Base-by-base conservation (phyloP, 2,113 vertebrate species). In the Trichomycterus rosablanca region DNA sequence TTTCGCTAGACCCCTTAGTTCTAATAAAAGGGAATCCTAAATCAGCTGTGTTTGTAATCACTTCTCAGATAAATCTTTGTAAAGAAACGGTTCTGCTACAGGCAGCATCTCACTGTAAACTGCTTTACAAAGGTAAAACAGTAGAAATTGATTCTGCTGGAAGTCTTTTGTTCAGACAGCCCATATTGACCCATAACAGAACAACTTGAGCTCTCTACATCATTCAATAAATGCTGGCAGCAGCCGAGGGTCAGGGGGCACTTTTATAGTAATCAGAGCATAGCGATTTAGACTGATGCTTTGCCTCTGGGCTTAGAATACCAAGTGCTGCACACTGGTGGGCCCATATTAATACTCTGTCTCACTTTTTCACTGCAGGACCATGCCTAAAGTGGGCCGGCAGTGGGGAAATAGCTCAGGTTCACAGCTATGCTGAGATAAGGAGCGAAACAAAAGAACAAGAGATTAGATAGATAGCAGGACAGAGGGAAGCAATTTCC, bases 371-470 rank as follows among this genome's bases (percentile, higher is more conserved):
- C 34, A 16, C 23, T 28, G 35, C 30, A 50, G 37, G 40, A 66
- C 69, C 51, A 61, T 66, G 62, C 49, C 49, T 34, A 66, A 71
- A 60, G 14, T 37, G 54, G 30, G 7, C 57, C 15, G 51, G 62
- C 46, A 23, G 28, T 12, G 20, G 45, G 64, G 59, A 72, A 72
- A 63, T 67, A 44, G 59, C 59, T 49, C 12, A 18, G 46, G 56
- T 58, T 15, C 30, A 34, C 15, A 48, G 53, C 32, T 2, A 16
- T 54, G 50, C 59, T 52, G 45, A 59, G 61, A 67, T 72, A 72
- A 72, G 34, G 48, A 63, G 64, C 26, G 48, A 72, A 72, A 67
- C 70, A 67, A 67, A 72, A 72, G 64, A 72, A 67, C 59, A 62
- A 63, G 52, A 72, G 39, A 63, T 59, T 51, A 67, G 70, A 67